Base-by-base conservation (phyloP, 2,888 invertebrate genomes). In the Tenthredo amoena region DNA sequence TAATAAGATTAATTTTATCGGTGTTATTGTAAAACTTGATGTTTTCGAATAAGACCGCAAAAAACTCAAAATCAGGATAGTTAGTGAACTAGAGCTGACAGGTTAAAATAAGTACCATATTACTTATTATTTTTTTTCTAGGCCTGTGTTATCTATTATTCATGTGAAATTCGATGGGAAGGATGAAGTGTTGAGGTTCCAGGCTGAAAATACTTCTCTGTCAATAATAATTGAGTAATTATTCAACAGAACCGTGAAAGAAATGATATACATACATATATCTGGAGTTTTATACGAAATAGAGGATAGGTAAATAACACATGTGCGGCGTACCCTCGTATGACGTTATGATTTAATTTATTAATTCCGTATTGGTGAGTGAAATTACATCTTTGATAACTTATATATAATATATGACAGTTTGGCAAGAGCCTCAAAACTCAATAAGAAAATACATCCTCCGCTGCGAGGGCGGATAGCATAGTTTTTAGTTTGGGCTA, bases 371-470 rank as follows among this genome's bases (percentile, higher is more conserved):
- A 92, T 91, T 90, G 91, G 89, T 91, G 91, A 91, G 91, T 91
- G 91, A 90, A 76, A 91, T 91, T 91, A 91, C 91, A 92, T 88
- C 90, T 89, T 86, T 87, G 88, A 47, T 40, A 91, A 91, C 89
- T 89, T 88, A 91, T 91, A 89, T 88, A 90, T 88, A 88, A 89
- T 77, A n/a, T 34, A 58, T 55, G 77, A 77, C 31, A 77, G 79
- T 88, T 87, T 87, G 89, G 89, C 90, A 89, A 90, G 89, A 90
- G 90, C 90, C 90, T 88, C 89, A 89, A 91, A 91, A 91, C 89
- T 89, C 91, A 91, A 91, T 91, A 91, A 91, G 91, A 91, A 91
- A 91, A 91, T 91, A 91, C 90, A 90, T 91, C 88, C 89, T 90
- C 89, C 87, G 85, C 72, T n/a, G 6, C 37, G n/a, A 65, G 82